These are phyloP conservation scores for Xestia rhomboidea DNA, from an alignment of 2,888 invertebrate species.

Conservation along the genomic window DNA sequence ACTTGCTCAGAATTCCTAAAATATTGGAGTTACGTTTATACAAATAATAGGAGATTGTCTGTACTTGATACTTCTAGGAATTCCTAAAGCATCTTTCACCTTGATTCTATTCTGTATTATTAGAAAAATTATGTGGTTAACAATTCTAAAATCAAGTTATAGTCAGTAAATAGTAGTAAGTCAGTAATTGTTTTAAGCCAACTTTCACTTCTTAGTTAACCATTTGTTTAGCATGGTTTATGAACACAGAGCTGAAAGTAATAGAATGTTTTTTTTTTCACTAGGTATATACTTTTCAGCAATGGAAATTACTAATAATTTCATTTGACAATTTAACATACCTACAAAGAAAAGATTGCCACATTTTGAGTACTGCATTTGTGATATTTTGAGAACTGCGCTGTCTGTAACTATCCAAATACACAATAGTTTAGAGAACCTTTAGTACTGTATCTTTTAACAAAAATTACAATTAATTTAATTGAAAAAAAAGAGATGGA, in stretches of 20 bases:
- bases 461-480: background rate
- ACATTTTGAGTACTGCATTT: background rate
- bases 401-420: background rate
- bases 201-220: conserved; percentile 45
- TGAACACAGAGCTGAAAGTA: background rate
- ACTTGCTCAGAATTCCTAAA: background rate
- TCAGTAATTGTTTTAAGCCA: background rate
- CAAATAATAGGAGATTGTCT: background rate
- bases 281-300: background rate
- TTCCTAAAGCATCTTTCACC: background rate
- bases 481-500: no score
- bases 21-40: background rate
- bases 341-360: background rate
- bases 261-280: background rate
- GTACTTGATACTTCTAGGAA: background rate
- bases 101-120: background rate
- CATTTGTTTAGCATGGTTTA: conserved; percentile 14
- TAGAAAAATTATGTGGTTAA: background rate
- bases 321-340: background rate
- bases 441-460: background rate
- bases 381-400: no score
- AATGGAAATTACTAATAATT: background rate
- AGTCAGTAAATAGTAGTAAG: background rate
- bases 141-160: background rate
- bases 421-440: background rate